These are phyloP conservation scores for Pinctada fucata DNA, from an alignment of 2,888 invertebrate species.

Conservation along the genomic window DNA sequence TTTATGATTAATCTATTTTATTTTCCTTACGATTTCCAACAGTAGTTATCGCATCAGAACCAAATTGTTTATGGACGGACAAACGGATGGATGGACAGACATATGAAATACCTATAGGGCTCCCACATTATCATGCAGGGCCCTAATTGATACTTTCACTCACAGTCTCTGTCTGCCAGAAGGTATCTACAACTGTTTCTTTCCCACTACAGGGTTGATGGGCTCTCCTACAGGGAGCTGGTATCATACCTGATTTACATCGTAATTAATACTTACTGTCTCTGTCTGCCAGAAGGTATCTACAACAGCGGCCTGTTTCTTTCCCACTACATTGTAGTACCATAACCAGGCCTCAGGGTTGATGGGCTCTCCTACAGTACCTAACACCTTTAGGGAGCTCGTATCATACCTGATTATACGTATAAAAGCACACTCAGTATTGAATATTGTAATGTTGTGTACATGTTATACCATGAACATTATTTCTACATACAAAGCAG, in stretches of 20 bases:
- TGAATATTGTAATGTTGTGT: too few species aligned
- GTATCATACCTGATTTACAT: slow-evolving; percentile 79
- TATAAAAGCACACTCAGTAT: too few species aligned
- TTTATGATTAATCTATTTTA: too few species aligned
- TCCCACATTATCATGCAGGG: slow-evolving; percentile 99
- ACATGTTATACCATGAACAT: too few species aligned
- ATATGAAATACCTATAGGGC: too few species aligned
- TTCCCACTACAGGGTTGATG: slow-evolving; percentile 87
- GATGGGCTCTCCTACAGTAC: slow-evolving; percentile 98
- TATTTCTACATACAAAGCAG: too few species aligned
- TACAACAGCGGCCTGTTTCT: slow-evolving; percentile 85
- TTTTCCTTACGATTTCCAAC: too few species aligned
- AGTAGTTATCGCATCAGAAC: too few species aligned
- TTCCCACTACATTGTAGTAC: slow-evolving; percentile 81
- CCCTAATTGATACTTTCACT: slow-evolving; percentile 34
- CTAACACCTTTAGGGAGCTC: slow-evolving; percentile 85
- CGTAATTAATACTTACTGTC: slow-evolving; percentile 80
- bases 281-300: slow-evolving; percentile 99
- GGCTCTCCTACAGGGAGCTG: slow-evolving; percentile 82
- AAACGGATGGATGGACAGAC: too few species aligned
- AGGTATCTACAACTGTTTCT: slow-evolving; percentile 92
- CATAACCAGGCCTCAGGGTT: slow-evolving; percentile 96
- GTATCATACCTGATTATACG: slow-evolving; percentile 79
- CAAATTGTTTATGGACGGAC: too few species aligned
- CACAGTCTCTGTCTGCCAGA: slow-evolving; percentile 99